phyloP scores from a whole-genome alignment of 2,797 vertebrate genomes.

The Gadopsis bispinosus region DNA sequence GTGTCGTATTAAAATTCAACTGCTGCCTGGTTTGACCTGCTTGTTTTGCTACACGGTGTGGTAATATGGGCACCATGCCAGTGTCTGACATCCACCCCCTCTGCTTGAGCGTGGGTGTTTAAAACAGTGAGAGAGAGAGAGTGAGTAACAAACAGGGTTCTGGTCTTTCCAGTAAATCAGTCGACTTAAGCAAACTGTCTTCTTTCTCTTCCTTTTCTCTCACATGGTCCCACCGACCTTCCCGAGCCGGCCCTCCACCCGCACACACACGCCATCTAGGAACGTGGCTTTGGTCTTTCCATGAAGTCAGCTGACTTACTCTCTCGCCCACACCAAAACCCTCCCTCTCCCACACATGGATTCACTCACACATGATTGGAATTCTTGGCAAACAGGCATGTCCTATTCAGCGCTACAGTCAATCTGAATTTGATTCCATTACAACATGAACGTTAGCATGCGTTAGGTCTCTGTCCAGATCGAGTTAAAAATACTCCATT shows the following conservation, averaged over 20 bases:
- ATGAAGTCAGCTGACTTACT: conserved; percentile 50
- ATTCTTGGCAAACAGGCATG: not conserved
- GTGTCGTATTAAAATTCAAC: not conserved
- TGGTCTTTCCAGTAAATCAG: conserved; percentile 56
- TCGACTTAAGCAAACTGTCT: conserved; percentile 2
- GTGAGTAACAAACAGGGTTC: not conserved
- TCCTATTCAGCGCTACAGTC: conserved; percentile 5
- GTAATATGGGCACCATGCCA: not conserved
- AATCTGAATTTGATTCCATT: conserved; percentile 2
- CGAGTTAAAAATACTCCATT: not conserved
- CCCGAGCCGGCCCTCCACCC: no score
- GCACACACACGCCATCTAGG: not conserved
- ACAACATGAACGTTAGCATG: not conserved
- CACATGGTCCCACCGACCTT: not conserved
- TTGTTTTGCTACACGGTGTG: conserved; percentile 9
- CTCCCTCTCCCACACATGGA: not conserved
- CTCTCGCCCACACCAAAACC: not conserved
- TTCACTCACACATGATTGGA: not conserved
- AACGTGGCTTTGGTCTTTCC: conserved; percentile 22
- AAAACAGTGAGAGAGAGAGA: not conserved
- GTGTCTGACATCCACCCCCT: not conserved
- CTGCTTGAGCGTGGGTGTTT: not conserved
- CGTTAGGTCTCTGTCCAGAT: not conserved
- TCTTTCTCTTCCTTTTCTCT: not conserved
- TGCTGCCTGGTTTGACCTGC: conserved; percentile 7